Evolutionary conservation across 2,888 invertebrate genomes (phyloP).

Genomic region (Mythimna ferrago): DNA sequence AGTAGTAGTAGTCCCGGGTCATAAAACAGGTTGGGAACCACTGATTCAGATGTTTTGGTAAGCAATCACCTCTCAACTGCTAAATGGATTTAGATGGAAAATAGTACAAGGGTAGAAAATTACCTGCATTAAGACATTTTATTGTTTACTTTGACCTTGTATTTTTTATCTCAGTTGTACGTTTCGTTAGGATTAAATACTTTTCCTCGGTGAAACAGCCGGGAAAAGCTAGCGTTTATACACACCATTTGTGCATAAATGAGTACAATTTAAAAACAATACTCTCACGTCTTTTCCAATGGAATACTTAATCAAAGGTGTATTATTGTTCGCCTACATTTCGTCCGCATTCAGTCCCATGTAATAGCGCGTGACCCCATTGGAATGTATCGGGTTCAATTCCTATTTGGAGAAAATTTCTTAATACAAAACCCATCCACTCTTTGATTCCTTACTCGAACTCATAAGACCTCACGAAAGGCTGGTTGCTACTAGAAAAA

Average conservation of each 20-base stretch:
- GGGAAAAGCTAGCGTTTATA: neutral
- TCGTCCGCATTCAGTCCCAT: slow-evolving; percentile 13
- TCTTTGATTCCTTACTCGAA: slow-evolving; percentile 16
- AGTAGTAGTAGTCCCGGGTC: too few species aligned
- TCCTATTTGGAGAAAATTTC: slow-evolving; percentile 15
- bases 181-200: neutral
- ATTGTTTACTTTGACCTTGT: too few species aligned
- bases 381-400: slow-evolving; percentile 29
- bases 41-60: too few species aligned
- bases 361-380: slow-evolving; percentile 16
- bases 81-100: neutral
- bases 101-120: neutral
- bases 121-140: neutral
- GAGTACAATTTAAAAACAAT: slow-evolving; percentile 37
- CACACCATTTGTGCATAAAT: neutral
- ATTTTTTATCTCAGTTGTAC: too few species aligned
- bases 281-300: slow-evolving; percentile 4
- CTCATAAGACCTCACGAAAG: neutral
- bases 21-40: too few species aligned
- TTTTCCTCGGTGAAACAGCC: neutral
- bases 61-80: neutral
- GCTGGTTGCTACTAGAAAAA: neutral
- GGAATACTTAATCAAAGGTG: slow-evolving; percentile 28
- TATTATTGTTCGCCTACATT: slow-evolving; percentile 41
- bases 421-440: slow-evolving; percentile 18